Conservation (phyloP, 2,113 vertebrate species). For the Corydoras sp. region DNA sequence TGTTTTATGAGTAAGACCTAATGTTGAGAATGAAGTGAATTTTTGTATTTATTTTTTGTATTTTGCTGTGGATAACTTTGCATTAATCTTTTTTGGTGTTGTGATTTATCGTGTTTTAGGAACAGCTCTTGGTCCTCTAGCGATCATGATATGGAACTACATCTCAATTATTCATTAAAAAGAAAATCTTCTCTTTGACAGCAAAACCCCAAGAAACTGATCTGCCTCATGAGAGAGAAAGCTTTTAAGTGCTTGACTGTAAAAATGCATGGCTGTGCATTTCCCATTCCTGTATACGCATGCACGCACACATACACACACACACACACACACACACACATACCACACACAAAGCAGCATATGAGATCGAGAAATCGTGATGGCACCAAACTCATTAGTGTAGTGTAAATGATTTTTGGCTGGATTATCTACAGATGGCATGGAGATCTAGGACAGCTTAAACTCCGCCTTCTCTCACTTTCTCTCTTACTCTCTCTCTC, state of each 20-base stretch:
- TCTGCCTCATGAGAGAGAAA: conserved; percentile 25
- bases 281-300: not conserved
- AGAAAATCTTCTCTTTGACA: conserved; percentile 24
- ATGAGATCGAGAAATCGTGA: not conserved
- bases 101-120: too few species aligned
- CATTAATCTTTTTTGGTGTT: too few species aligned
- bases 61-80: too few species aligned
- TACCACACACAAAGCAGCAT: not conserved
- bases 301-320: conserved; percentile 14
- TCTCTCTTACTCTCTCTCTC: not conserved
- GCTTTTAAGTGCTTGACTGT: conserved; percentile 41
- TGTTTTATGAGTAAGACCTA: too few species aligned
- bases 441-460: conserved; percentile 2
- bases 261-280: not conserved
- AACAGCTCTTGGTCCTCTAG: conserved; percentile 20
- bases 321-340: conserved; percentile 22
- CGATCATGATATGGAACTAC: conserved; percentile 23
- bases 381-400: conserved; percentile 11
- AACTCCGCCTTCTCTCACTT: not conserved
- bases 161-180: conserved; percentile 40
- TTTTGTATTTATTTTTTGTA: too few species aligned
- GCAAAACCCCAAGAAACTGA: conserved; percentile 35
- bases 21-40: too few species aligned
- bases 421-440: conserved; percentile 32
- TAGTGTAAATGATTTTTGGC: conserved; percentile 8